Evolutionary conservation across 2,113 vertebrate genomes (phyloP).

Genomic region (Tragelaphus imberbis): DNA sequence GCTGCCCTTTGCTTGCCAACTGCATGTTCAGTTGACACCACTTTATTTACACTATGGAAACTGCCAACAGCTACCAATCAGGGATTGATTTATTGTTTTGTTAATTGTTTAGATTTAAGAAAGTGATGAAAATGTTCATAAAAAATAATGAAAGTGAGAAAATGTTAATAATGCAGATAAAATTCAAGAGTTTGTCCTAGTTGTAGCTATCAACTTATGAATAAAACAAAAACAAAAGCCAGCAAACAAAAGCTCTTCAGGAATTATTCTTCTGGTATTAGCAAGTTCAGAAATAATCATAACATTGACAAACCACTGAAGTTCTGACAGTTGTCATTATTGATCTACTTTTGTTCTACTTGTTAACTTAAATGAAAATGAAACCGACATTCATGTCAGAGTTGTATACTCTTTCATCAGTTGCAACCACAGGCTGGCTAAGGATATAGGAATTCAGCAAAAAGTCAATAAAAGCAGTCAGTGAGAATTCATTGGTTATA

Average conservation of each 20-base stretch:
- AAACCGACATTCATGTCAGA: not conserved
- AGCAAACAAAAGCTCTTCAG: not conserved
- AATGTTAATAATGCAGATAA: not conserved
- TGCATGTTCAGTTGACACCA: not conserved
- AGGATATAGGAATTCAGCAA: not conserved
- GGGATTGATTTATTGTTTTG: not conserved
- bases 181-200: not conserved
- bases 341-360: not conserved
- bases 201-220: not conserved
- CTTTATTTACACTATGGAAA: not conserved
- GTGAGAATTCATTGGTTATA: not conserved
- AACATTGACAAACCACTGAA: not conserved
- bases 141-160: not conserved
- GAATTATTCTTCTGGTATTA: not conserved
- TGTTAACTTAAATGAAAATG: constrained; percentile 19
- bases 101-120: not conserved
- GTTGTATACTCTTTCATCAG: not conserved
- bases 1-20: not conserved
- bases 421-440: not conserved
- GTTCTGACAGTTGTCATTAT: not conserved
- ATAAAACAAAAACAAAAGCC: not conserved
- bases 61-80: not conserved
- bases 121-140: not conserved
- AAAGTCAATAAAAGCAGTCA: not conserved
- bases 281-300: not conserved